Conservation (phyloP, 2,888 invertebrate genomes). For the Griposia aprilina region DNA sequence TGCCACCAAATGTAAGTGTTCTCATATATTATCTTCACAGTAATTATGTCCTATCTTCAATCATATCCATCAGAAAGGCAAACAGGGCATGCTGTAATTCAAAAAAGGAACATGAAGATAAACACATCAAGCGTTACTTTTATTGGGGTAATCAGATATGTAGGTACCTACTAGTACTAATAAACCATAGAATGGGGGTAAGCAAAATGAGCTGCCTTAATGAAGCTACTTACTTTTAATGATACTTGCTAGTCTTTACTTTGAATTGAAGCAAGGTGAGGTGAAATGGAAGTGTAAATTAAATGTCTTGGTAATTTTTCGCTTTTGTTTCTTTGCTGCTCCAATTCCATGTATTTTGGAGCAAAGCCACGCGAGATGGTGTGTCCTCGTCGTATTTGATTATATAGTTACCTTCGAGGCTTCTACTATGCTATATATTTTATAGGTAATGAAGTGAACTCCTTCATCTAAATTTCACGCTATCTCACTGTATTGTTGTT, state of each 20-base stretch:
- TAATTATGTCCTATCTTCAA: constrained; percentile 23
- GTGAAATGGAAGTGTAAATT: constrained; percentile 1
- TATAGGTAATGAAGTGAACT: neutral
- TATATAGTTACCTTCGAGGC: neutral
- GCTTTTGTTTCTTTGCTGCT: constrained; percentile 12
- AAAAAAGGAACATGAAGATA: constrained; percentile 29
- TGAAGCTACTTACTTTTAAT: neutral
- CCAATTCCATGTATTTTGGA: constrained; percentile 4
- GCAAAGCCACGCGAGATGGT: constrained; percentile 9
- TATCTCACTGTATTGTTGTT: neutral
- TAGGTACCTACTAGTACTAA: constrained; percentile 6
- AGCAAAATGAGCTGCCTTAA: neutral
- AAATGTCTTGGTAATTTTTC: neutral
- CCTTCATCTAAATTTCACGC: neutral
- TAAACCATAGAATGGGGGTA: neutral
- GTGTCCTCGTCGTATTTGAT: constrained; percentile 35
- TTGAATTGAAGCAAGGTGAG: neutral
- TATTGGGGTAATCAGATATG: neutral
- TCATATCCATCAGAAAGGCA: constrained; percentile 43
- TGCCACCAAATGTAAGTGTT: constrained; percentile 80
- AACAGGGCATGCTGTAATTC: constrained; percentile 45
- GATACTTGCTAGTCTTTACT: neutral
- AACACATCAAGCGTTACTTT: neutral
- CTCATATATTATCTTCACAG: constrained; percentile 5
- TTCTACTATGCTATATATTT: neutral